These are phyloP conservation scores for Merodon equestris DNA, from an alignment of 2,888 invertebrate genomes.

Conservation along the genomic window DNA sequence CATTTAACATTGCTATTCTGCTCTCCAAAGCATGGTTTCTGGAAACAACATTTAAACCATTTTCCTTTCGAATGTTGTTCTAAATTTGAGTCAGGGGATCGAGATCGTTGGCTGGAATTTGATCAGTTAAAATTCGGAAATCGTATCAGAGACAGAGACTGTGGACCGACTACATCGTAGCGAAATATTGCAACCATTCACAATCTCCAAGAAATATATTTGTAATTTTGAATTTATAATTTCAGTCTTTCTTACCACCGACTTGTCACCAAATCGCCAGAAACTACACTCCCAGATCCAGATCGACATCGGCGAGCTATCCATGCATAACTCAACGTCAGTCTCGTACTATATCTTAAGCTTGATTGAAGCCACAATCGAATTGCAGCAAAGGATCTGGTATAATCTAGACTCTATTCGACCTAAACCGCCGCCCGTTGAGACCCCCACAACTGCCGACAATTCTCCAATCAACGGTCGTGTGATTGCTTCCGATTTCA, in stretches of 20 bases:
- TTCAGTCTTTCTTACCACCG: slow-evolving; percentile 80
- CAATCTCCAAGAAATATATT: no score
- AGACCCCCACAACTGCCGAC: slow-evolving; percentile 68
- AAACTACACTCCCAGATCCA: slow-evolving; percentile 79
- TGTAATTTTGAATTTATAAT: slow-evolving; percentile 31
- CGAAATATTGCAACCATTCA: not conserved
- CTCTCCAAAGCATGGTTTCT: slow-evolving; percentile 70
- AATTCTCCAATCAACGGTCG: slow-evolving; percentile 74
- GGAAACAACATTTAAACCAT: slow-evolving; percentile 72
- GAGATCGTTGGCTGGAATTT: slow-evolving; percentile 74
- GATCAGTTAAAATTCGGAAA: not conserved
- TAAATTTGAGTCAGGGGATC: slow-evolving; percentile 70
- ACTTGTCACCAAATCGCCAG: slow-evolving; percentile 79
- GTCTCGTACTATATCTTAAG: slow-evolving; percentile 77
- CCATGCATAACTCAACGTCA: slow-evolving; percentile 75
- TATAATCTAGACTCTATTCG: slow-evolving; percentile 76
- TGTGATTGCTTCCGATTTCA: slow-evolving; percentile 56
- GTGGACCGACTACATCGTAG: slow-evolving; percentile 36
- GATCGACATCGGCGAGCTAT: slow-evolving; percentile 77
- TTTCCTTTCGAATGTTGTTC: slow-evolving; percentile 70
- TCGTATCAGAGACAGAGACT: slow-evolving; percentile 70
- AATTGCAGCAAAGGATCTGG: slow-evolving; percentile 76
- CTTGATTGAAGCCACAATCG: slow-evolving; percentile 76
- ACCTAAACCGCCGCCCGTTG: slow-evolving; percentile 64
- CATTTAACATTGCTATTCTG: slow-evolving; percentile 74